Percentiles rank a stretch among this genome's conserved stretches.
Evolutionary conservation across 2,888 invertebrate genomes (phyloP).

Genomic region (Caenorhabditis sp.): DNA sequence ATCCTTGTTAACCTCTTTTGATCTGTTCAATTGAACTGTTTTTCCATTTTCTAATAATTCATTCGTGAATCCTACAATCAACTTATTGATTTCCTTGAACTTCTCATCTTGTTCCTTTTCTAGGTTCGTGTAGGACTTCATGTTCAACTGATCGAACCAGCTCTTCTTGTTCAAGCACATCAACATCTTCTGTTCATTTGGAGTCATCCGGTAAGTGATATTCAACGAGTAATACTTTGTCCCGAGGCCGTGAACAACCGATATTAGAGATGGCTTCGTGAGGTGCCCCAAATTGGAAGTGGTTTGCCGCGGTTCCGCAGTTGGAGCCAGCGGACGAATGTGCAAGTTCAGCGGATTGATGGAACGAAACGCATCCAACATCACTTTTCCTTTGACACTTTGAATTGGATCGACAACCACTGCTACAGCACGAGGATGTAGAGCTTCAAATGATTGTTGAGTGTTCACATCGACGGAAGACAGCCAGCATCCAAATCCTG

Average conservation of each 20-base stretch:
- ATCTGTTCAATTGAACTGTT: conserved; percentile 37
- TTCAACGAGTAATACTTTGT: conserved; percentile 74
- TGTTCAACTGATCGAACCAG: conserved; percentile 73
- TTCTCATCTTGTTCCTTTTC: conserved; percentile 63
- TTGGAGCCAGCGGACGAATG: conserved; percentile 69
- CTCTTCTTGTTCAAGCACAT: conserved; percentile 72
- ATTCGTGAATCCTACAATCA: conserved; percentile 70
- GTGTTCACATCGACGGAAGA: conserved; percentile 91
- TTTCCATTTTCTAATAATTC: conserved; percentile 57
- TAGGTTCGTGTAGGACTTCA: conserved; percentile 34
- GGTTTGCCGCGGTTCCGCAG: conserved; percentile 73
- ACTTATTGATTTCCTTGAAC: conserved; percentile 71
- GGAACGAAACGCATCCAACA: conserved; percentile 77
- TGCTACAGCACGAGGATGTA: conserved; percentile 97
- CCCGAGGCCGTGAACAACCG: conserved; percentile 73
- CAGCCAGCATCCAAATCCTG: conserved; percentile 99
- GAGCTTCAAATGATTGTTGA: conserved; percentile 86
- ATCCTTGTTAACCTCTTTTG: conserved; percentile 66
- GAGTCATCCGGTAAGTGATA: conserved; percentile 69
- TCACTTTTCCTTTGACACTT: conserved; percentile 92
- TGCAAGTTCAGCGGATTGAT: conserved; percentile 66
- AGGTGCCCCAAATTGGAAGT: conserved; percentile 71
- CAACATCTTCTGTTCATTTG: conserved; percentile 77
- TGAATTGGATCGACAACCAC: conserved; percentile 99
- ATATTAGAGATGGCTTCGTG: conserved; percentile 63